phyloP scores from a whole-genome alignment of 2,888 invertebrate species.

The Drosophila ochracea region DNA sequence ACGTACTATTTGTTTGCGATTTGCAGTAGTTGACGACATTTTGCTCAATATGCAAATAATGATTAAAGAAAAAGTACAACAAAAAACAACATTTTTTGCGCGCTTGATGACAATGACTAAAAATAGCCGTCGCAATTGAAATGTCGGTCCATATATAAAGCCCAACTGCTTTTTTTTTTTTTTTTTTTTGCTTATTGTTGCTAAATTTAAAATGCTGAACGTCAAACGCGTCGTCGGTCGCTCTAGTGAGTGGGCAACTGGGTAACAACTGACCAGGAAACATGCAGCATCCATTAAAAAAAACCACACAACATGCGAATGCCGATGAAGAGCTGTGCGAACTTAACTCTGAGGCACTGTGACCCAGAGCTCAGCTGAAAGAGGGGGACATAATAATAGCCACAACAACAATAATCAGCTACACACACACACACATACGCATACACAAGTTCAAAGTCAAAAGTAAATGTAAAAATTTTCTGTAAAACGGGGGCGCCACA shows the following conservation, averaged over 20 bases:
- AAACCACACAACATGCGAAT: constrained; percentile 3
- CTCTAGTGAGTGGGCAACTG: constrained; percentile 54
- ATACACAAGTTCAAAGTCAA: constrained; percentile 64
- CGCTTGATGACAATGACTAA: constrained; percentile 74
- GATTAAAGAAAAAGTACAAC: constrained; percentile 35
- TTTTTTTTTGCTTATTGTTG: constrained; percentile 51
- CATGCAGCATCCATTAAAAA: constrained; percentile 29
- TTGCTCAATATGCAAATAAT: constrained; percentile 70
- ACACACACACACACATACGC: constrained; percentile 1
- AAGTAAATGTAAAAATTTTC: constrained; percentile 39
- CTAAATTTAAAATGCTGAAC: constrained; percentile 74
- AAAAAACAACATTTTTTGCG: constrained; percentile 59
- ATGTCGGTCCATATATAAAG: constrained; percentile 75
- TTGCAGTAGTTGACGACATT: constrained; percentile 51
- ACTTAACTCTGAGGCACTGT: constrained; percentile 15
- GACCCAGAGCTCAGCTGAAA: constrained; percentile 26
- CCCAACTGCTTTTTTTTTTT: constrained; percentile 34
- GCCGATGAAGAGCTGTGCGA: constrained; percentile 33
- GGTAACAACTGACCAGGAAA: constrained; percentile 50
- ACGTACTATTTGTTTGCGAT: constrained; percentile 42
- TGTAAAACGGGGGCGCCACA: constrained; percentile 55
- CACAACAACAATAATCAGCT: constrained; percentile 11
- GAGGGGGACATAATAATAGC: constrained; percentile 11
- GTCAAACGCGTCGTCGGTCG: constrained; percentile 24
- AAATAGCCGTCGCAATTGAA: constrained; percentile 78